Conservation (phyloP, 2,113 vertebrate species). For the Pollimyrus isidori region DNA sequence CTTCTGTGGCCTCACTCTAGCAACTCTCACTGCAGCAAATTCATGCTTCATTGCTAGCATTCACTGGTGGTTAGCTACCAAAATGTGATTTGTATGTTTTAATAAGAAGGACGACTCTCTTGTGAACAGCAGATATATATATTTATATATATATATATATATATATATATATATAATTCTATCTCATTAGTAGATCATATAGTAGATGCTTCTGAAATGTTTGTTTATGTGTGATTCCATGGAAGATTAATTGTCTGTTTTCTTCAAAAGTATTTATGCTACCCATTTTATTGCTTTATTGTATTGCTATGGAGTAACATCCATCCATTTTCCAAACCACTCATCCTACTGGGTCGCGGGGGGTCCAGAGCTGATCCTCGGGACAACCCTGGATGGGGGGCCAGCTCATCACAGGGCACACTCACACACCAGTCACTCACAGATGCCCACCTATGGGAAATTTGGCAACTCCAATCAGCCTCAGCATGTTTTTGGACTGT, state of each 20-base stretch:
- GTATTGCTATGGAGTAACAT: not conserved
- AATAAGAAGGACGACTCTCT: constrained; percentile 23
- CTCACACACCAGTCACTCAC: no score
- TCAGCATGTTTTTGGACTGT: no score
- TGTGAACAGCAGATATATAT: not conserved
- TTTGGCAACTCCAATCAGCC: no score
- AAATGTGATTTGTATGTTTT: constrained; percentile 38
- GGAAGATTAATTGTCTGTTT: not conserved
- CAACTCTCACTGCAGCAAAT: not conserved
- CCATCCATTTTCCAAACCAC: no score
- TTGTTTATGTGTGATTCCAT: not conserved
- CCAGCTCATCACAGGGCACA: no score
- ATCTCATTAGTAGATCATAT: not conserved
- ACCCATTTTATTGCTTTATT: not conserved
- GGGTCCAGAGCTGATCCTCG: no score
- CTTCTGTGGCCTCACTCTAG: not conserved
- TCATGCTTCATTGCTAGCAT: constrained; percentile 29
- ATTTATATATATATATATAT: not conserved
- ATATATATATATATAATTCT: not conserved
- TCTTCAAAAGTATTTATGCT: not conserved
- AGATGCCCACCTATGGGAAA: no score
- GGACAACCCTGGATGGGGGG: no score
- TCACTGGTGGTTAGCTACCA: constrained; percentile 35
- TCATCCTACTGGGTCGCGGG: no score
- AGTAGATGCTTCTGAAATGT: not conserved